These are phyloP conservation scores for Criorhina ranunculi DNA, from an alignment of 2,888 invertebrate genomes.

Conservation along the genomic window DNA sequence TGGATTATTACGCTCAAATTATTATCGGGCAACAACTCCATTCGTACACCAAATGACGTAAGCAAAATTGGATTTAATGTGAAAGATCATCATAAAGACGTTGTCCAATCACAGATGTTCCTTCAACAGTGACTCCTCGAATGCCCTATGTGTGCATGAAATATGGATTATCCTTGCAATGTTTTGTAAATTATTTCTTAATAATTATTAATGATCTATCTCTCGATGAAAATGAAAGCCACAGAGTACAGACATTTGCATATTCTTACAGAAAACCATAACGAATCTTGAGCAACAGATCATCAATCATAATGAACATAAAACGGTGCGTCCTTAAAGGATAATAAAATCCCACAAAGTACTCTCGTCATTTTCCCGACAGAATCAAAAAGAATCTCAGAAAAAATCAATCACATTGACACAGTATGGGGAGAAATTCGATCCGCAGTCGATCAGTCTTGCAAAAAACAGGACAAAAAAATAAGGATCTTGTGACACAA, in stretches of 20 bases:
- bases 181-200: conserved; percentile 74
- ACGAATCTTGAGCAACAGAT: conserved; percentile 52
- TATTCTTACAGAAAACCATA: conserved; percentile 29
- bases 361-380: too few relatives aligned
- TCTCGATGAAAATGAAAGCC: conserved; percentile 45
- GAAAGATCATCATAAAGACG: conserved; percentile 26
- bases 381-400: conserved; percentile 16
- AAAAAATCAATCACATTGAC: conserved; percentile 68
- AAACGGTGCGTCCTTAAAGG: conserved; percentile 16
- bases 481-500: conserved; percentile 52
- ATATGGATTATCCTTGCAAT: conserved; percentile 74
- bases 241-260: conserved; percentile 66
- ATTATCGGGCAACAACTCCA: conserved; percentile 10
- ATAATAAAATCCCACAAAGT: conserved; percentile 1
- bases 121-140: conserved; percentile 31
- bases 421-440: conserved; percentile 61
- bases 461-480: conserved; percentile 28
- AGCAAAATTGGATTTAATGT: conserved; percentile 55
- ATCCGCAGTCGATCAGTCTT: conserved; percentile 49
- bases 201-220: conserved; percentile 72
- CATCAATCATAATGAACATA: conserved; percentile 60
- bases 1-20: conserved; percentile 71
- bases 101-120: conserved; percentile 69
- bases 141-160: conserved; percentile 52
- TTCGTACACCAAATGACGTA: conserved; percentile 52